phyloP scores from a whole-genome alignment of 2,113 vertebrate species.

The Nipponia nippon region DNA sequence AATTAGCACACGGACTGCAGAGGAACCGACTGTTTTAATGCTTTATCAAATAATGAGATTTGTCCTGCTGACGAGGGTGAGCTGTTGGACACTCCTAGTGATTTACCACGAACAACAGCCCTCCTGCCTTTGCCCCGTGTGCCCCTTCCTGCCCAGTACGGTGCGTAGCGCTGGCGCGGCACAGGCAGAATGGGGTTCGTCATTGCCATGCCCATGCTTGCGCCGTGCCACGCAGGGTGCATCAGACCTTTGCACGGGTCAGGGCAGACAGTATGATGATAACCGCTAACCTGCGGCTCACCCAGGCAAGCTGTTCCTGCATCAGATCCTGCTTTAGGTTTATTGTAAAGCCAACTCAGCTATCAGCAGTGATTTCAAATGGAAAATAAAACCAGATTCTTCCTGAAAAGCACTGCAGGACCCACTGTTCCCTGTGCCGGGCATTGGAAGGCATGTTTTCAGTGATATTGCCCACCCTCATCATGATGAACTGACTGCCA shows the following conservation, averaged over 20 bases:
- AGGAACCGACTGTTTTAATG: neutral
- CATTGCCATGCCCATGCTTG: fast-evolving
- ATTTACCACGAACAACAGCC: neutral
- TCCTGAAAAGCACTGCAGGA: neutral
- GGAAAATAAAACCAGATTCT: neutral
- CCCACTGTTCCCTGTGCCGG: fast-evolving
- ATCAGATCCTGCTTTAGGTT: neutral
- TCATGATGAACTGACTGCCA: neutral
- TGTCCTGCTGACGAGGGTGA: neutral
- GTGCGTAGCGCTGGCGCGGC: fast-evolving
- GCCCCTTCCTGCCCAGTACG: fast-evolving
- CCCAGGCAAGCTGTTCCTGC: neutral
- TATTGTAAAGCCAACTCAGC: neutral
- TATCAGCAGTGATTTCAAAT: neutral
- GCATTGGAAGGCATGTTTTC: too few species aligned
- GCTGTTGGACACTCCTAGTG: fast-evolving
- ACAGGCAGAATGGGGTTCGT: neutral
- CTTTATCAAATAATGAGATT: neutral
- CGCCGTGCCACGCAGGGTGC: fast-evolving
- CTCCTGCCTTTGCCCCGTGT: neutral
- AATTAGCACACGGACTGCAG: neutral
- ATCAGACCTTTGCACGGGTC: neutral
- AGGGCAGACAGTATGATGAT: neutral
- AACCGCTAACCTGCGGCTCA: neutral
- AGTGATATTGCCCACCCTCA: neutral